A percentile compares a stretch with the other conserved stretches of the same genome.
Evolutionary conservation across 2,888 invertebrate genomes (phyloP).

Genomic region (Physocephala rufipes): DNA sequence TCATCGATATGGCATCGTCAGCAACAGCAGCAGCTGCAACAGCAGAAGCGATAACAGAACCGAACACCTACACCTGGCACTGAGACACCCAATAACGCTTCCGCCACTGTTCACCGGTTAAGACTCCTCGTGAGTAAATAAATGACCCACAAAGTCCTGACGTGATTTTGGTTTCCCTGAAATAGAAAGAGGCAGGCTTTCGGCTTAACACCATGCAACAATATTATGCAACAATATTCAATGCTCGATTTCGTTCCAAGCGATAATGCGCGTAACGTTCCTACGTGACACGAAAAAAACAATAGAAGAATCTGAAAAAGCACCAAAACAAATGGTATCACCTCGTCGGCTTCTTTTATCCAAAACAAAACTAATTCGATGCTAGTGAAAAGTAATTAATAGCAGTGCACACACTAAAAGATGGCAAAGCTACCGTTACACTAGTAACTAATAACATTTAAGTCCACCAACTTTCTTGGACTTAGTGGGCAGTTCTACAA

Average conservation of each 20-base stretch:
- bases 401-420: no score
- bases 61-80: not conserved
- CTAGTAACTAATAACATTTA: no score
- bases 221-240: no score
- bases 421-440: no score
- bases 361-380: conserved; percentile 14
- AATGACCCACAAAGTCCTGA: not conserved
- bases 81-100: not conserved
- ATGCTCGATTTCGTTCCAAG: no score
- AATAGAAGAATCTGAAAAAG: no score
- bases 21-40: not conserved
- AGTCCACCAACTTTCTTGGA: no score
- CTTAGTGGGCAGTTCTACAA: no score
- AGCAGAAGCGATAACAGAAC: conserved; percentile 3
- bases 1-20: not conserved
- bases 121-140: conserved; percentile 19
- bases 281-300: not conserved
- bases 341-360: not conserved
- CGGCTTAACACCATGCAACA: no score
- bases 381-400: no score
- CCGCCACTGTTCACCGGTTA: not conserved
- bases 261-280: no score
- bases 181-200: no score
- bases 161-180: not conserved
- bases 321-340: not conserved